Percentiles rank a stretch among this genome's conserved stretches.
phyloP scores from a whole-genome alignment of 2,113 vertebrate species.

The Meriones unguiculatus region DNA sequence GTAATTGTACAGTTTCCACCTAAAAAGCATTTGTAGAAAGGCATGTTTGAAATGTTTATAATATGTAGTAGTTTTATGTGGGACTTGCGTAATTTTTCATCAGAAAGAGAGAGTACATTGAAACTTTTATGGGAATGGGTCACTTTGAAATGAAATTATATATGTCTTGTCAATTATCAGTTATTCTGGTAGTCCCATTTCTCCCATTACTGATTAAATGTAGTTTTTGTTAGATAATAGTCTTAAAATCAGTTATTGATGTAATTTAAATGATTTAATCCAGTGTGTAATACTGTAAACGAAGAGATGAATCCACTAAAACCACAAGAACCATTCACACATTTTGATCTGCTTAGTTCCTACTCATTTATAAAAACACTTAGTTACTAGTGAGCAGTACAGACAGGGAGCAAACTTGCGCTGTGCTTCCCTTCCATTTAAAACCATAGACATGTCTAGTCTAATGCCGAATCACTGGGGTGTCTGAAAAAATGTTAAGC shows the following conservation, averaged over 20 bases:
- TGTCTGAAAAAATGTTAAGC: conserved; percentile 30
- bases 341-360: conserved; percentile 45
- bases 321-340: background rate
- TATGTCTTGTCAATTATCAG: conserved; percentile 41
- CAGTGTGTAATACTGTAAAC: conserved; percentile 5
- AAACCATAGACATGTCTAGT: background rate
- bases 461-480: background rate
- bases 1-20: conserved; percentile 29
- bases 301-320: conserved; percentile 43
- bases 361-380: background rate
- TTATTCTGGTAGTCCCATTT: conserved; percentile 30
- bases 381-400: conserved; percentile 38
- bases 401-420: background rate
- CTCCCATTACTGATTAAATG: conserved; percentile 34
- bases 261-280: conserved; percentile 6
- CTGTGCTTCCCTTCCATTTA: conserved; percentile 35
- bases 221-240: conserved; percentile 29
- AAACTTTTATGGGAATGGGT: conserved; percentile 44
- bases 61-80: conserved; percentile 4
- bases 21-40: conserved; percentile 52
- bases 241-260: conserved; percentile 36
- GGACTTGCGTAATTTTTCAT: conserved; percentile 61
- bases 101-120: conserved; percentile 32
- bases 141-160: conserved; percentile 44
- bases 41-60: conserved; percentile 50